These are phyloP conservation scores for Ochlodes sylvanus DNA, from an alignment of 2,888 invertebrate genomes.

Conservation along the genomic window DNA sequence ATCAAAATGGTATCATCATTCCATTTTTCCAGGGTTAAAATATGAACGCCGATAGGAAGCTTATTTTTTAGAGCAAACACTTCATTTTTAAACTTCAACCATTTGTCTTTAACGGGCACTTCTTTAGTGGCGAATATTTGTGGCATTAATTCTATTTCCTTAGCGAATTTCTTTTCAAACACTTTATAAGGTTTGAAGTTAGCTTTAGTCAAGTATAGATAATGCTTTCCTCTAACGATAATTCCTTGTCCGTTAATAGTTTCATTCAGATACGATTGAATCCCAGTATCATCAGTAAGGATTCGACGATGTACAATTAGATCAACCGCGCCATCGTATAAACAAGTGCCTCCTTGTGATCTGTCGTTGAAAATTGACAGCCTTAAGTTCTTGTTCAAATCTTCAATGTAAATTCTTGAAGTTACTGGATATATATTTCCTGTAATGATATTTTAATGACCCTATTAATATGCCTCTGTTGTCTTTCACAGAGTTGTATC, in stretches of 20 bases:
- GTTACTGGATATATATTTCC: conserved; percentile 97
- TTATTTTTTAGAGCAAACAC: conserved; percentile 76
- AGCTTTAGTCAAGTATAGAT: conserved; percentile 61
- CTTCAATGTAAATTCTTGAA: conserved; percentile 90
- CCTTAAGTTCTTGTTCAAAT: conserved; percentile 70
- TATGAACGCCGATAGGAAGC: conserved; percentile 89
- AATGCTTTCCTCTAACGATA: conserved; percentile 60
- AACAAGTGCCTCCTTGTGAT: conserved; percentile 91
- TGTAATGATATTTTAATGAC: conserved; percentile 29
- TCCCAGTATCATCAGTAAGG: conserved; percentile 89
- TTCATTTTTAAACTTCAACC: conserved; percentile 63
- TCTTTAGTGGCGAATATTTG: conserved; percentile 52
- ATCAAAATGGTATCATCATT: conserved; percentile 86
- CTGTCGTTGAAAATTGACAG: conserved; percentile 90
- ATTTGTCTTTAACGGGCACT: conserved; percentile 54
- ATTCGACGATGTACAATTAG: conserved; percentile 93
- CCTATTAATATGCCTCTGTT: no score
- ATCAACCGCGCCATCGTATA: conserved; percentile 90
- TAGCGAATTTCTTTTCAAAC: conserved; percentile 70
- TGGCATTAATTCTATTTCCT: conserved; percentile 60
- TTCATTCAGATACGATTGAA: conserved; percentile 54
- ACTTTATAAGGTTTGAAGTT: conserved; percentile 59
- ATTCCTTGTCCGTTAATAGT: conserved; percentile 52
- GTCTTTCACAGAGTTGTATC: no score
- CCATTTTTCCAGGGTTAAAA: conserved; percentile 92